A percentile compares a stretch with the other conserved stretches of the same genome.
Evolutionary conservation across 2,888 invertebrate species (phyloP).

Genomic region (Ormyrus labotus): DNA sequence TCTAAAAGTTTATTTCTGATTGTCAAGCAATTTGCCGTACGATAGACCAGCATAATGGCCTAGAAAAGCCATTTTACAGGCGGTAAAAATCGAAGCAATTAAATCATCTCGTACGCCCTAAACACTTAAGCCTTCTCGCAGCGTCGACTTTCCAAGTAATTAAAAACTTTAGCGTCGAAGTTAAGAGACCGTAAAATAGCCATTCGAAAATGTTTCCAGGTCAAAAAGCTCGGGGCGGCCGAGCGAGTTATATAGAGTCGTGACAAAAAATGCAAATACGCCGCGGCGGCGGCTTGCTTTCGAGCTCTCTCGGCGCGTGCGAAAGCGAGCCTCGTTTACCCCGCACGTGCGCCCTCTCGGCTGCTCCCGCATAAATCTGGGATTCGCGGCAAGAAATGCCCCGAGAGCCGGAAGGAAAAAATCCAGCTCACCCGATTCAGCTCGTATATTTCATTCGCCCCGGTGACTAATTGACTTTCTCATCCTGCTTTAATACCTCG

Average conservation of each 20-base stretch:
- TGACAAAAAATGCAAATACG: slow-evolving; percentile 41
- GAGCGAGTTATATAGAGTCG: not conserved
- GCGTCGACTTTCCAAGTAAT: slow-evolving; percentile 10
- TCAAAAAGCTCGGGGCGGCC: slow-evolving; percentile 11
- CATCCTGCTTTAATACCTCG: slow-evolving; percentile 4
- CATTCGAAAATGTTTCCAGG: slow-evolving; percentile 35
- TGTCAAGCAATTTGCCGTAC: not conserved
- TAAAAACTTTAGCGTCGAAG: slow-evolving; percentile 29
- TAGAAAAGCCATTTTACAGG: not conserved
- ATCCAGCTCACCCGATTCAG: not conserved
- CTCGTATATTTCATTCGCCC: slow-evolving; percentile 36
- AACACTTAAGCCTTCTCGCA: not conserved
- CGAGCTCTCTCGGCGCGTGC: not conserved
- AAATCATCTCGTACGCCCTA: not conserved
- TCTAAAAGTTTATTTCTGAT: no score
- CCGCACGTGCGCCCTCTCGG: not conserved
- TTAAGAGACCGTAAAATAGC: slow-evolving; percentile 40
- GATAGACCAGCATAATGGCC: not conserved
- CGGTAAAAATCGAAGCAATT: not conserved
- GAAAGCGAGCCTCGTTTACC: not conserved
- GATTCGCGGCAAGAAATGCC: slow-evolving; percentile 24
- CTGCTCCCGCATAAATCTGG: slow-evolving; percentile 31
- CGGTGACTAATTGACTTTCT: slow-evolving; percentile 47
- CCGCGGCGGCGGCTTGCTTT: slow-evolving; percentile 2
- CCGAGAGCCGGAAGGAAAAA: slow-evolving; percentile 13